These are phyloP conservation scores for Aphaenogaster rudis DNA, from an alignment of 1,140 invertebrate genomes.

Conservation along the genomic window DNA sequence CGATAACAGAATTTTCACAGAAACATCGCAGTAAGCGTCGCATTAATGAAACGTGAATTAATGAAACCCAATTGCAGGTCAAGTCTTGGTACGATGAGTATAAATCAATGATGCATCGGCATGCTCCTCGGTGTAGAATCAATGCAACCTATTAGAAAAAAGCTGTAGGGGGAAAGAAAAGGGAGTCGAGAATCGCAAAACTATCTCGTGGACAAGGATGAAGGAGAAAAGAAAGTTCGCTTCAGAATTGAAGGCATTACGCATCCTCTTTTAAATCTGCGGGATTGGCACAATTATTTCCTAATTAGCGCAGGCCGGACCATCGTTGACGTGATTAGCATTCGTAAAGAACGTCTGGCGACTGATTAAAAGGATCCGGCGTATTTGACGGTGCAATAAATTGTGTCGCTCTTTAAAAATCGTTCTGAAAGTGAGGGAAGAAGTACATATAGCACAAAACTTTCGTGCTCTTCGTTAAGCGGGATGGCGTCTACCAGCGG, in stretches of 20 bases:
- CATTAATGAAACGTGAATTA: constrained; percentile 26
- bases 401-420: background rate
- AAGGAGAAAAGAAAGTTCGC: background rate
- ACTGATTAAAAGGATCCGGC: constrained; percentile 13
- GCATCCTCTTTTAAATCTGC: constrained; percentile 16
- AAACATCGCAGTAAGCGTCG: background rate
- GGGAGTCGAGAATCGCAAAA: background rate
- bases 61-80: background rate
- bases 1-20: constrained; percentile 15
- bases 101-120: constrained; percentile 24
- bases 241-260: constrained; percentile 18
- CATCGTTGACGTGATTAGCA: constrained; percentile 74
- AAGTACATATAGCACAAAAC: background rate
- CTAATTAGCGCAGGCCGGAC: constrained; percentile 75
- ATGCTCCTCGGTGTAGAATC: constrained; percentile 59
- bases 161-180: constrained; percentile 57
- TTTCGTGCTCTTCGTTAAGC: constrained; percentile 32
- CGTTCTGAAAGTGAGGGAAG: background rate
- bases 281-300: constrained; percentile 75
- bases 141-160: constrained; percentile 71
- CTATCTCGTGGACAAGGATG: background rate
- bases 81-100: constrained; percentile 13
- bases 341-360: constrained; percentile 32
- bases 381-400: background rate
- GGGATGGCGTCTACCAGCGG: background rate